Base-by-base conservation (phyloP, 2,888 invertebrate species). In the Spialia ferax region DNA sequence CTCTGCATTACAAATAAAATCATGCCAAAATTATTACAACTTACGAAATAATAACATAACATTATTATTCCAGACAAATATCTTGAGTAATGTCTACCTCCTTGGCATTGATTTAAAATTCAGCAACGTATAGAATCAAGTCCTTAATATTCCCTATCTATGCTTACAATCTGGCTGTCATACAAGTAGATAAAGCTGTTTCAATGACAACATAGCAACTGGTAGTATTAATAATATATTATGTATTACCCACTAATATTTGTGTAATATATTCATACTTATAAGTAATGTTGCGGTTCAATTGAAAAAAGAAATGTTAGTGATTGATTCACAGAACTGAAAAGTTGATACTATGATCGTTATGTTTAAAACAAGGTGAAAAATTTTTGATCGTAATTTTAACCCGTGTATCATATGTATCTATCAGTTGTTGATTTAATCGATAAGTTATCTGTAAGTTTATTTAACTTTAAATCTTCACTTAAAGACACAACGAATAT, bases 291-390 rank as follows among this genome's bases (percentile, higher is more conserved):
- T 85, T 82, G 79, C 80, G 80, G 81, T 84, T 84, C 80, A 79
- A 83, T 84, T 83, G 74, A 71, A 72, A 68, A 72, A 74, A 50
- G 79, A 82, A 85, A 85, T 86, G 90, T 93, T 93, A 91, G 94
- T 94, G 94, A 93, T 84, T 81, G 78, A 90, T 89, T 93, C 93
- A 94, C 94, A 93, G 94, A 91, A 94, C 94, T 94, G 94, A 94
- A 88, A 88, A 89, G 89, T 88, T 91, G 82, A 87, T 84, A 84
- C 88, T 90, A 88, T 90, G 89, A 88, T 92, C 89, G 92, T 93
- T 93, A 90, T 86, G 86, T 91, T 93, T 86, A 90, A 91, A 88
- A 81, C 85, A 84, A 86, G 54, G 45, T 45, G n/a, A 42, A 50
- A 87, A 83, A 81, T 79, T 81, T 75, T 86, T 84, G 84, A 85